Evolutionary conservation across 2,797 vertebrate species (phyloP).

Genomic region (Xenops minutus): DNA sequence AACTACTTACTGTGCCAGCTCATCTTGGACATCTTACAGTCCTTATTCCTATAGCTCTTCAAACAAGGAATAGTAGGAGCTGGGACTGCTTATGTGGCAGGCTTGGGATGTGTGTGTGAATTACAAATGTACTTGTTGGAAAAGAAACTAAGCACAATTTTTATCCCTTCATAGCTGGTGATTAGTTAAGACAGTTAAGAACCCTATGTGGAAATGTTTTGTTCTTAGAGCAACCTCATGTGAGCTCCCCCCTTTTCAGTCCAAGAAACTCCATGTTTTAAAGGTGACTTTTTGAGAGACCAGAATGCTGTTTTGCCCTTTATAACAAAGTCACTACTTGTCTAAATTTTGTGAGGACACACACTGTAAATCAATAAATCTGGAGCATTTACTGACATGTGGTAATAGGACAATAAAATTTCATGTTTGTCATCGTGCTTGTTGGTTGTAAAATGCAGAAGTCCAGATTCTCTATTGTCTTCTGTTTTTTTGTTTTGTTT

Average conservation of each 20-base stretch:
- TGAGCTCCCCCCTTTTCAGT: neutral
- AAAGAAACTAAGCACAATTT: neutral
- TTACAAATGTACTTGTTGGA: neutral
- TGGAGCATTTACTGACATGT: slow-evolving; percentile 9
- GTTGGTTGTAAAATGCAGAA: slow-evolving; percentile 34
- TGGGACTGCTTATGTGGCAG: neutral
- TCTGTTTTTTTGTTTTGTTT: neutral
- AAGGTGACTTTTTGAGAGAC: neutral
- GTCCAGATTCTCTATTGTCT: slow-evolving; percentile 37
- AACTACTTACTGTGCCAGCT: neutral
- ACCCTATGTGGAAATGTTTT: neutral
- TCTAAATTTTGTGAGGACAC: neutral
- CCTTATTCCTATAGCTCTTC: slow-evolving; percentile 5
- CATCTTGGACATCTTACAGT: neutral
- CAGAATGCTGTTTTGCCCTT: neutral
- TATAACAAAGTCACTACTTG: neutral
- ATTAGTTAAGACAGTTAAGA: neutral
- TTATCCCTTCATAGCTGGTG: neutral
- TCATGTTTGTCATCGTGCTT: slow-evolving; percentile 40
- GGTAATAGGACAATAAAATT: slow-evolving; percentile 40
- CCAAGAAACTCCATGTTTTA: neutral
- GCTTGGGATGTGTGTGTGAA: neutral
- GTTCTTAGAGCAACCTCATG: neutral
- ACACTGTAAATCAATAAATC: slow-evolving; percentile 32
- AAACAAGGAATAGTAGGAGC: neutral